phyloP scores from a whole-genome alignment of 2,797 vertebrate species.

The Loris lydekkerianus region DNA sequence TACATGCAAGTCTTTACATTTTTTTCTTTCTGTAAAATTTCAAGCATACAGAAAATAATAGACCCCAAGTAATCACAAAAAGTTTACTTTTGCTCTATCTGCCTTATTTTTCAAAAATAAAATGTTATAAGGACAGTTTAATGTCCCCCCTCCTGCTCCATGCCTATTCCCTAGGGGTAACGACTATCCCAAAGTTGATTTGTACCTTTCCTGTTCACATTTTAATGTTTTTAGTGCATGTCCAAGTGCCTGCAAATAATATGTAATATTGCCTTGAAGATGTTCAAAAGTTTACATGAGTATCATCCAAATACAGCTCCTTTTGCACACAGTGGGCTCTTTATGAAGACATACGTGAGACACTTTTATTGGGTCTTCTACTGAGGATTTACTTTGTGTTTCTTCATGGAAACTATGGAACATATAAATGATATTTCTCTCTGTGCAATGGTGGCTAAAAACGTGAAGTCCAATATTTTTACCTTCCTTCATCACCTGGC shows the following conservation, averaged over 20 bases:
- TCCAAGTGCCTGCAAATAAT: not conserved
- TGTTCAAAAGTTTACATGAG: not conserved
- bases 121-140: not conserved
- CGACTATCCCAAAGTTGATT: not conserved
- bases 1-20: not conserved
- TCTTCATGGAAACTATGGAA: not conserved
- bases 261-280: not conserved
- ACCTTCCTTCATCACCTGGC: not conserved
- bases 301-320: not conserved
- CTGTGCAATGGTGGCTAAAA: not conserved
- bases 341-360: not conserved
- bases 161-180: not conserved
- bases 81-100: not conserved
- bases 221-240: not conserved
- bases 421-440: not conserved
- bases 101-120: not conserved
- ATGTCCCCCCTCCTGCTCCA: not conserved
- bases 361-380: not conserved
- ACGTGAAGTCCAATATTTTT: not conserved
- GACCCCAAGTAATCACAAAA: not conserved
- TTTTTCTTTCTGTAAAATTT: slow-evolving; percentile 19
- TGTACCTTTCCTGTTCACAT: not conserved
- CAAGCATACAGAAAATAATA: slow-evolving; percentile 14
- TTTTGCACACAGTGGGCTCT: not conserved
- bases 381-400: not conserved